These are phyloP conservation scores for Dipodomys stephensi DNA, from an alignment of 2,113 vertebrate genomes.

Conservation along the genomic window DNA sequence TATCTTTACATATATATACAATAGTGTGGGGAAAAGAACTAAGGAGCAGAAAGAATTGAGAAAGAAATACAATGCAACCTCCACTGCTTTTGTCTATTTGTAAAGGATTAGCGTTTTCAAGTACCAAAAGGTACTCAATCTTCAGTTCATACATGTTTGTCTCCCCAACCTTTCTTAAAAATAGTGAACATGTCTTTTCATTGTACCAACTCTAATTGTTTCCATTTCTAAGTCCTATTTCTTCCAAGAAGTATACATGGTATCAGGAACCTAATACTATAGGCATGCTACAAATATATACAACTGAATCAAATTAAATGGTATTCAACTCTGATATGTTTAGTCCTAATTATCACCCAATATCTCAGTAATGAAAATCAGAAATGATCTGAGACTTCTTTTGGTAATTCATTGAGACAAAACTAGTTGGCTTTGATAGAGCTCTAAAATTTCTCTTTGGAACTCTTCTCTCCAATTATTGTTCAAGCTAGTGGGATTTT, in stretches of 20 bases:
- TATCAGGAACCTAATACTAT: too few relatives aligned
- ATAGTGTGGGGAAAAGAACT: not conserved
- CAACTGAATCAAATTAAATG: not conserved
- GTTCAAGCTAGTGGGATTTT: not conserved
- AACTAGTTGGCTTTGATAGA: not conserved
- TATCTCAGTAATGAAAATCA: not conserved
- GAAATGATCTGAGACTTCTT: not conserved
- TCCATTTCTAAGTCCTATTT: not conserved
- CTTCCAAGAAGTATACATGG: not conserved
- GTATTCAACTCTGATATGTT: not conserved
- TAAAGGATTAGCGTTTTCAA: not conserved
- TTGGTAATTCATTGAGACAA: not conserved
- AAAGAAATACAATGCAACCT: not conserved
- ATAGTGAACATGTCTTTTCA: not conserved
- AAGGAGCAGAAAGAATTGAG: not conserved
- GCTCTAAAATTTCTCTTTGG: not conserved
- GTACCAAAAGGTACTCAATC: not conserved
- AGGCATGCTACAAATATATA: not conserved
- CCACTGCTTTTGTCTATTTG: not conserved
- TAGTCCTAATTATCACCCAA: not conserved
- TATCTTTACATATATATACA: slow-evolving; percentile 10
- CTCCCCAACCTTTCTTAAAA: not conserved
- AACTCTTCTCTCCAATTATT: not conserved
- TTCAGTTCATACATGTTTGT: not conserved
- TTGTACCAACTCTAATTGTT: not conserved